These are phyloP conservation scores for Parambassis ranga DNA, from an alignment of 2,797 vertebrate genomes.

Conservation along the genomic window DNA sequence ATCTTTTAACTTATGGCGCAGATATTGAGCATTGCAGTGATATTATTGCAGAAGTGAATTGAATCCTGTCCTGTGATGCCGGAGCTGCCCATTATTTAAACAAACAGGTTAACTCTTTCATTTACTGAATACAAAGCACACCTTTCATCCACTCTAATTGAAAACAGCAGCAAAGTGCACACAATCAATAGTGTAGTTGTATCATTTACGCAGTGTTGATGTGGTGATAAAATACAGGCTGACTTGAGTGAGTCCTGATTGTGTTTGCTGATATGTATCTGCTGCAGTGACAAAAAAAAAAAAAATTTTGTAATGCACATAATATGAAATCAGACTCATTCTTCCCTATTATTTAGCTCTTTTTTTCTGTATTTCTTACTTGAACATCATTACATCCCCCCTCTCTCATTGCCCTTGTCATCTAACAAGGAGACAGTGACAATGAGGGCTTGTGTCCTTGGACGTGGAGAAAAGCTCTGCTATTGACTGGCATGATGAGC, in stretches of 20 bases:
- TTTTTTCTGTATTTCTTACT: background rate
- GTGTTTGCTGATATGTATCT: background rate
- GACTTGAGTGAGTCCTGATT: no score
- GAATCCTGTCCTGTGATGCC: conserved; percentile 39
- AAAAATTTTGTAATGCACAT: background rate
- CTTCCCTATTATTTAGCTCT: background rate
- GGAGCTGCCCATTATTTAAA: conserved; percentile 31
- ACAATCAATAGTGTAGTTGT: conserved; percentile 12
- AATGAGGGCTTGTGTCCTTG: conserved; percentile 69
- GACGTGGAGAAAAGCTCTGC: conserved; percentile 62
- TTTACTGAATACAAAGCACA: background rate
- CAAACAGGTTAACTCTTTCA: conserved; percentile 28
- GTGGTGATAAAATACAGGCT: conserved; percentile 9
- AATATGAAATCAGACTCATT: background rate
- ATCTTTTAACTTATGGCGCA: conserved; percentile 49
- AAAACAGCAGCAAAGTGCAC: conserved; percentile 8
- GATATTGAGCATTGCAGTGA: conserved; percentile 37
- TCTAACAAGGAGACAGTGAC: conserved; percentile 64
- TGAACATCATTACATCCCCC: background rate
- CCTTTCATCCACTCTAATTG: conserved; percentile 1
- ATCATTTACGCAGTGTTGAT: conserved; percentile 20
- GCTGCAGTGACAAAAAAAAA: conserved; percentile 14
- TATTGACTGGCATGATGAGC: conserved; percentile 78
- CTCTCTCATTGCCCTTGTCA: conserved; percentile 60
- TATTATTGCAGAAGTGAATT: conserved; percentile 37